Percentiles rank a stretch among this genome's conserved stretches.
These are phyloP conservation scores for Corythaixoides concolor DNA, from an alignment of 2,113 vertebrate species.

Conservation along the genomic window DNA sequence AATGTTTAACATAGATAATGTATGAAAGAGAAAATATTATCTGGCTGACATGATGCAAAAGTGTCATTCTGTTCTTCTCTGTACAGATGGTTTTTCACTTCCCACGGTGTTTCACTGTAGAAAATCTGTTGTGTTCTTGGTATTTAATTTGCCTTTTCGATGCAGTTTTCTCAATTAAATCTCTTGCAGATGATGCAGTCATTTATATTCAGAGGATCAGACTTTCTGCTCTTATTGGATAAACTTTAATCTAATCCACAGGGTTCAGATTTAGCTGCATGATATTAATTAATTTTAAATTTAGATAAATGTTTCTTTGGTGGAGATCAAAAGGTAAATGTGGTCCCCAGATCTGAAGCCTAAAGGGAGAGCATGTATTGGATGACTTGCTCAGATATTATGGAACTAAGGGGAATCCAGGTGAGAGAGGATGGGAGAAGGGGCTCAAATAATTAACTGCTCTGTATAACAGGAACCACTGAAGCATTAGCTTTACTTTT, in stretches of 20 bases:
- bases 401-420: background rate
- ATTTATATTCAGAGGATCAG: slow-evolving; percentile 53
- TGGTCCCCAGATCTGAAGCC: background rate
- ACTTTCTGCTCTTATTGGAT: slow-evolving; percentile 56
- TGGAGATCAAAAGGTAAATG: slow-evolving; percentile 18
- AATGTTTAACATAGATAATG: slow-evolving; percentile 53
- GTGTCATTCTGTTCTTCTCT: slow-evolving; percentile 39
- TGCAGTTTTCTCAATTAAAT: slow-evolving; percentile 58
- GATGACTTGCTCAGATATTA: background rate
- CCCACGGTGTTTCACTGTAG: slow-evolving; percentile 51
- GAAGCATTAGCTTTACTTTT: background rate
- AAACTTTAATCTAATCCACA: slow-evolving; percentile 56
- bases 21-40: slow-evolving; percentile 52
- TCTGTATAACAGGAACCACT: background rate
- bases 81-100: slow-evolving; percentile 67
- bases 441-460: background rate
- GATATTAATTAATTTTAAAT: slow-evolving; percentile 62
- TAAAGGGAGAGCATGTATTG: background rate
- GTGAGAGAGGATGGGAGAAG: background rate
- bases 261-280: slow-evolving; percentile 45
- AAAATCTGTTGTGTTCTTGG: slow-evolving; percentile 62
- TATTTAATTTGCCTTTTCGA: slow-evolving; percentile 69
- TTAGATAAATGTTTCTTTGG: slow-evolving; percentile 50
- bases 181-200: slow-evolving; percentile 57
- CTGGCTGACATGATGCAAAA: slow-evolving; percentile 37